A percentile compares a stretch with the other conserved stretches of the same genome.
Evolutionary conservation across 2,113 vertebrate genomes (phyloP).

Genomic region (Atractosteus spatula): DNA sequence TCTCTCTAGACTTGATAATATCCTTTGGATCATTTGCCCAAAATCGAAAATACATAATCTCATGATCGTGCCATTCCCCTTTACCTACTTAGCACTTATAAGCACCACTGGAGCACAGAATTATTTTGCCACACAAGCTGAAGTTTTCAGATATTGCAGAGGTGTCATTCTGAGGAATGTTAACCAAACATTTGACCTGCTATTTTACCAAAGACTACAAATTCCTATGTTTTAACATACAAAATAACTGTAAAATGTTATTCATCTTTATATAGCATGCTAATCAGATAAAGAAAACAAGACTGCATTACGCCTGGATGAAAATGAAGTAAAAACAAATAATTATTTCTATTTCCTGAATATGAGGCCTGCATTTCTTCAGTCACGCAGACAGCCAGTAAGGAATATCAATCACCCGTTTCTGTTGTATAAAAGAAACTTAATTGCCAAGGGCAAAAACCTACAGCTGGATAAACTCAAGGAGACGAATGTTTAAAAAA

Average conservation of each 20-base stretch:
- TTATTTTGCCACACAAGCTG: too few relatives aligned
- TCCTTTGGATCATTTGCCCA: too few relatives aligned
- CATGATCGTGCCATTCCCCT: too few relatives aligned
- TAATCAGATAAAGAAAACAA: conserved; percentile 17
- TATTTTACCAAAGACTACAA: too few relatives aligned
- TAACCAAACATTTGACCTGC: too few relatives aligned
- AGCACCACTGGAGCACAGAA: too few relatives aligned
- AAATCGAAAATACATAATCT: too few relatives aligned
- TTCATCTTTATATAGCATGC: conserved; percentile 13
- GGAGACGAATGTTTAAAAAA: conserved; percentile 58
- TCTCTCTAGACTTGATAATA: too few relatives aligned
- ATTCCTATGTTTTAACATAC: too few relatives aligned
- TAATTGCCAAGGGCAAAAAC: conserved; percentile 35
- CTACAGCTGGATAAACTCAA: conserved; percentile 59
- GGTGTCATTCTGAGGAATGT: too few relatives aligned
- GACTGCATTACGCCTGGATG: conserved; percentile 19
- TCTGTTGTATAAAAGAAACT: conserved; percentile 6
- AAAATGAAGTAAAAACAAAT: conserved; percentile 29
- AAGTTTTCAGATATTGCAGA: too few relatives aligned
- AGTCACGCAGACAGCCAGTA: conserved; percentile 19
- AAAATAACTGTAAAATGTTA: not conserved
- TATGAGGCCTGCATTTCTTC: conserved; percentile 15
- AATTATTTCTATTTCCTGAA: conserved; percentile 36
- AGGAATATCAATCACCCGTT: conserved; percentile 26
- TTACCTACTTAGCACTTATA: too few relatives aligned